Evolutionary conservation across 2,113 vertebrate species (phyloP).

Genomic region (Podilymbus podiceps): DNA sequence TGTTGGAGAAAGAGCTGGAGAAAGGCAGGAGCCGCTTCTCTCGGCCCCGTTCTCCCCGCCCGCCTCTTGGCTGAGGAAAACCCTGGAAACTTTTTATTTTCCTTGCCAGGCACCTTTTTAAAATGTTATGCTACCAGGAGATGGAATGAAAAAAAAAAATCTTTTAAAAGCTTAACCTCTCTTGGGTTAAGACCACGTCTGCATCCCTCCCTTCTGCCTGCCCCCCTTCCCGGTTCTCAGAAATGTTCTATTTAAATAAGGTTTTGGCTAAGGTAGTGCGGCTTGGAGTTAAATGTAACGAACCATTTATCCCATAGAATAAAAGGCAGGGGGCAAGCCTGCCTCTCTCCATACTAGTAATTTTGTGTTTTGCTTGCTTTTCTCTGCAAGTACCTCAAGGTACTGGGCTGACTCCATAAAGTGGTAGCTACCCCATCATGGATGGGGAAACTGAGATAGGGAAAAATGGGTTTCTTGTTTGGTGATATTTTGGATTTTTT

Average conservation of each 20-base stretch:
- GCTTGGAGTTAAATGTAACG: constrained; percentile 17
- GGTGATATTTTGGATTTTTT: too few relatives aligned
- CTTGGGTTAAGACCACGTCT: constrained; percentile 10
- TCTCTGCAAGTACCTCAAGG: not conserved
- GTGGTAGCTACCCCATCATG: not conserved
- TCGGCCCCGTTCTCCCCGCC: not conserved
- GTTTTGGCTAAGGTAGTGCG: not conserved
- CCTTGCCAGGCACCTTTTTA: constrained; percentile 37
- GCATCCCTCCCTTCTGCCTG: not conserved
- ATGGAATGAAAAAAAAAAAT: not conserved
- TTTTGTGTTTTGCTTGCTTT: not conserved
- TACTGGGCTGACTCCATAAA: not conserved
- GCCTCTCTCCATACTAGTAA: not conserved
- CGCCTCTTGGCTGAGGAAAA: constrained; percentile 19
- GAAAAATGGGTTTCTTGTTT: not conserved
- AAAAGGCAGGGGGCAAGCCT: not conserved
- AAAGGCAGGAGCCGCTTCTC: not conserved
- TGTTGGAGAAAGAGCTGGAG: not conserved
- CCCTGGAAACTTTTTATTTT: constrained; percentile 59
- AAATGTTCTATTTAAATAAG: constrained; percentile 39
- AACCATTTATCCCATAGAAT: constrained; percentile 11
- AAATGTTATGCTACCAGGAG: constrained; percentile 55
- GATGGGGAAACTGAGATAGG: not conserved
- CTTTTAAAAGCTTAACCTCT: constrained; percentile 21
- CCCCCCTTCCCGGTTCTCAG: not conserved